Percentiles rank a stretch among this genome's conserved stretches.
Conservation (phyloP, 2,113 vertebrate genomes). For the Sisor rabdophorus region DNA sequence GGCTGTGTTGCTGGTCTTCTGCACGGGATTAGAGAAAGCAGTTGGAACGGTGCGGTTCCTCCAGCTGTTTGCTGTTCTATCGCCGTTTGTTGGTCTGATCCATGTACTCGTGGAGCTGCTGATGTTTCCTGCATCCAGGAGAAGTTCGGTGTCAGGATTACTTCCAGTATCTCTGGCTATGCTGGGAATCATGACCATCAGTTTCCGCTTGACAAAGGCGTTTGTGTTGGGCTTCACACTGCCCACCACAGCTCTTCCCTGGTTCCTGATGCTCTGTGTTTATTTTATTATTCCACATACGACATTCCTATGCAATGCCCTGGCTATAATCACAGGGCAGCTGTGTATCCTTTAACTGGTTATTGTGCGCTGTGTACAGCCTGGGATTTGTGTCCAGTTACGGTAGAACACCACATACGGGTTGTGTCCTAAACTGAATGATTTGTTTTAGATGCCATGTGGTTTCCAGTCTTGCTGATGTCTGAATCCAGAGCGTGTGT, state of each 20-base stretch:
- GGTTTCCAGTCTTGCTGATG: conserved; percentile 70
- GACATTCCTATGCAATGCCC: conserved; percentile 69
- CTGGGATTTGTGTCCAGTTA: background rate
- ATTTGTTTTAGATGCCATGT: conserved; percentile 68
- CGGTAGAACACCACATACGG: background rate
- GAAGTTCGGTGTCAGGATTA: conserved; percentile 61
- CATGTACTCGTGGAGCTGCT: conserved; percentile 57
- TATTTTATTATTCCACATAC: conserved; percentile 69
- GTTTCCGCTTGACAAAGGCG: conserved; percentile 60
- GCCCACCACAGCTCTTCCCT: conserved; percentile 66
- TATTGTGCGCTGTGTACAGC: background rate
- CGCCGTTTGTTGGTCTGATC: conserved; percentile 60
- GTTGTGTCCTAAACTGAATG: conserved; percentile 53
- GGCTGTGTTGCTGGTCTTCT: conserved; percentile 68
- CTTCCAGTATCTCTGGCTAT: conserved; percentile 70
- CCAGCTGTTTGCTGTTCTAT: conserved; percentile 63
- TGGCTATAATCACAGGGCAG: conserved; percentile 69
- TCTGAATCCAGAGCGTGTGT: conserved; percentile 60
- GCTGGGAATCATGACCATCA: conserved; percentile 64
- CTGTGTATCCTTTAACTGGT: conserved; percentile 76
- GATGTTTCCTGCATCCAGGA: conserved; percentile 27
- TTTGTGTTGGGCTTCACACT: conserved; percentile 66
- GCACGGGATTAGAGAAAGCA: conserved; percentile 72
- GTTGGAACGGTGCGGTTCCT: conserved; percentile 74
- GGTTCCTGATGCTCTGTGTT: conserved; percentile 66